Percentiles rank a stretch among this genome's conserved stretches.
Evolutionary conservation across 2,888 invertebrate genomes (phyloP).

Genomic region (Brachyptera putata): DNA sequence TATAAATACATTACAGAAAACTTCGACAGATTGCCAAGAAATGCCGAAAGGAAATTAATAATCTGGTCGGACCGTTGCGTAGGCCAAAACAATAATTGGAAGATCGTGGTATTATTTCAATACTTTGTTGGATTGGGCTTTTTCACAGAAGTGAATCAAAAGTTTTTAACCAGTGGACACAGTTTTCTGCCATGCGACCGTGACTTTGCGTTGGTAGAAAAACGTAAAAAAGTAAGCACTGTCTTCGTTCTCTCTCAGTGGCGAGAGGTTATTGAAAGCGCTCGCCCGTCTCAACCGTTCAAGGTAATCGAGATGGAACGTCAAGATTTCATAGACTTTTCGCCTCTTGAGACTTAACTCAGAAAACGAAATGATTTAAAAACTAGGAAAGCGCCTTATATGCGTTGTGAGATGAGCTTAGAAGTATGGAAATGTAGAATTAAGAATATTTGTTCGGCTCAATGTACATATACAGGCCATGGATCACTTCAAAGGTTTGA

Average conservation of each 20-base stretch:
- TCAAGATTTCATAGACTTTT: not conserved
- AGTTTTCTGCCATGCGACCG: not conserved
- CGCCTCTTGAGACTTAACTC: no score
- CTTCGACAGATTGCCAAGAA: not conserved
- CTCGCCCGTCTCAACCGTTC: not conserved
- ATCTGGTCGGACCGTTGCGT: constrained; percentile 14
- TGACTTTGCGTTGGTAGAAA: not conserved
- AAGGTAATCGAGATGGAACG: not conserved
- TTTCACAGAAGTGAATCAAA: not conserved
- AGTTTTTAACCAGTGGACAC: not conserved
- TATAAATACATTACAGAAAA: not conserved
- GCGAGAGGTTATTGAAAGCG: not conserved
- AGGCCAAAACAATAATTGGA: constrained; percentile 17
- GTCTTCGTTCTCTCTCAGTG: not conserved
- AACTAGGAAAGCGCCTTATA: no score
- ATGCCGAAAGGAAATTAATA: not conserved
- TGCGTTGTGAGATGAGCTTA: no score
- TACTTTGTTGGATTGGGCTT: not conserved
- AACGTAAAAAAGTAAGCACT: not conserved
- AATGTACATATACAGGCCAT: no score
- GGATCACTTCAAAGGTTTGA: no score
- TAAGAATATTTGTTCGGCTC: no score
- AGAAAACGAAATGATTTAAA: not conserved
- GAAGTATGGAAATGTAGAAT: no score
- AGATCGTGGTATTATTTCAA: not conserved